Conservation (phyloP, 2,113 vertebrate genomes). For the Dasypus novemcinctus region DNA sequence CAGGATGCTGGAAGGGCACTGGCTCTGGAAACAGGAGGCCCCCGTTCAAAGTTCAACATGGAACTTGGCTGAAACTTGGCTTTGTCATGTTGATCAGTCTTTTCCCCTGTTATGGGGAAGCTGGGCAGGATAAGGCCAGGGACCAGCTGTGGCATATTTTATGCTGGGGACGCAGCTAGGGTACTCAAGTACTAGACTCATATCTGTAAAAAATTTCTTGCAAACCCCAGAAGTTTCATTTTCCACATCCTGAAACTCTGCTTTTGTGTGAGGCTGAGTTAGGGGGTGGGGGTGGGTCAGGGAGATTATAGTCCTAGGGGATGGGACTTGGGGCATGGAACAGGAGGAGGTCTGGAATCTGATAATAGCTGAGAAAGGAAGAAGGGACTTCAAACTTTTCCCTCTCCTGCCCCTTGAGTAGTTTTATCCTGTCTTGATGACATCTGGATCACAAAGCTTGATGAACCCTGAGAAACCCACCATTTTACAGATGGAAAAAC, state of each 20-base stretch:
- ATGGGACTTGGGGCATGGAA: not conserved
- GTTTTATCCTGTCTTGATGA: not conserved
- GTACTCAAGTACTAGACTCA: not conserved
- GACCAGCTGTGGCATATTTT: not conserved
- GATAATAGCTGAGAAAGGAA: not conserved
- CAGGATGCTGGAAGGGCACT: not conserved
- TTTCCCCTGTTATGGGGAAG: not conserved
- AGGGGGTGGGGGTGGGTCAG: not conserved
- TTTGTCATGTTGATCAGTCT: not conserved
- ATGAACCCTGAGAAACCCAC: not conserved
- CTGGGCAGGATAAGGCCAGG: not conserved
- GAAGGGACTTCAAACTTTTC: not conserved
- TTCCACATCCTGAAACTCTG: not conserved
- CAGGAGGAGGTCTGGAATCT: not conserved
- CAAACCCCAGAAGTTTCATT: not conserved
- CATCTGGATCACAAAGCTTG: not conserved
- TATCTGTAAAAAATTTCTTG: not conserved
- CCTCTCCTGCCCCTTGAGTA: not conserved
- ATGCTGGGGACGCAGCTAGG: not conserved
- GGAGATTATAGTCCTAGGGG: not conserved
- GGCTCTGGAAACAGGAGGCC: not conserved
- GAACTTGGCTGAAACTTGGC: not conserved
- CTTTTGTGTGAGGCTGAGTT: not conserved
- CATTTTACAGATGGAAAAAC: slow-evolving; percentile 3
- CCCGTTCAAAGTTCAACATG: not conserved